Base-by-base conservation (phyloP, 2,888 invertebrate genomes). In the Cinara cedri region DNA sequence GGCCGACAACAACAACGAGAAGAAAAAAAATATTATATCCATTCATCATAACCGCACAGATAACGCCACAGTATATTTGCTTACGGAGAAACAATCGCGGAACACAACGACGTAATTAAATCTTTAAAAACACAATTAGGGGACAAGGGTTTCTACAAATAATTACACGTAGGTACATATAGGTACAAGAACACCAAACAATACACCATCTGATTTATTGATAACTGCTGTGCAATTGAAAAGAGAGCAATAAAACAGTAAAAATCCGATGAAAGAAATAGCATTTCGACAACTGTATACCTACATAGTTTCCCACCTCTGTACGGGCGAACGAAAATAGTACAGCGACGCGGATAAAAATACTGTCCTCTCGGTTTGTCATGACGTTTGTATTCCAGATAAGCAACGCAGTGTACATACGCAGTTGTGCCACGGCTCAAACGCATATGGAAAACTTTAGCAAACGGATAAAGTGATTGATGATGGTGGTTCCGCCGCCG, bases 391-490 rank as follows among this genome's bases (percentile, higher is more conserved):
- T 44, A 44, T 55, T 66, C 55, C 66, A 76, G 66, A 76, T 76
- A 76, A 76, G 75, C 75, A 76, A 76, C 66, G 34, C 3, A 6
- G 34, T 66, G 66, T 66, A 63, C 51, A 66, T 55, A 66, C 26
- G 44, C 26, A n/a, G 26, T 26, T 55, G 24, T 55, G 55, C 19
- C 66, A 76, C 34, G 55, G 75, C 44, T 55, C 55, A 44, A 66
- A 66, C 75, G 66, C 75, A 66, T 66, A 76, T 76, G 75, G 75
- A 66, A 76, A 76, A 76, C 65, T 66, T 76, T 66, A 76, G 34
- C 65, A 44, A 26, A 19, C 55, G 75, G 66, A 76, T 76, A 76
- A 76, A 66, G 66, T 76, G 75, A 76, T 76, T 76, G 75, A 76
- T 76, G 75, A 74, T 74, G 16, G 74, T 51, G 16, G n/a, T 65